Evolutionary conservation across 2,797 vertebrate species (phyloP).

Genomic region (Antrozous pallidus): DNA sequence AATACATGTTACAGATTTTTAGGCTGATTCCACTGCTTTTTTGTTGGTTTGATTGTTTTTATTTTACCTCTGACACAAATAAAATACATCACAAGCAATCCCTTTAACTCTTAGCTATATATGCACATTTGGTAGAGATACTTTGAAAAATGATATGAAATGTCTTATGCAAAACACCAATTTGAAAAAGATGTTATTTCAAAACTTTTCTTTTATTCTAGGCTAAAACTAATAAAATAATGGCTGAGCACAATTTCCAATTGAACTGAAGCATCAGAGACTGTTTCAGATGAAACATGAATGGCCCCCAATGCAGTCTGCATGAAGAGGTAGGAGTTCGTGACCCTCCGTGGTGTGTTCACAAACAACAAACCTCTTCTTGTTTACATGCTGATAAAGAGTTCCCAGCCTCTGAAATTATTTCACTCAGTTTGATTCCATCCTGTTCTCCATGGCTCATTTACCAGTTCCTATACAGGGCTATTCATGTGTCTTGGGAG

Average conservation of each 20-base stretch:
- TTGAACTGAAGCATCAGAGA: slow-evolving; percentile 51
- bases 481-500: slow-evolving; percentile 64
- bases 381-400: slow-evolving; percentile 73
- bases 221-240: slow-evolving; percentile 58
- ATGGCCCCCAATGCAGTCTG: slow-evolving; percentile 8
- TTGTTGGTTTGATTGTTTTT: not conserved
- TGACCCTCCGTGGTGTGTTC: slow-evolving; percentile 61
- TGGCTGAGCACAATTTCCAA: slow-evolving; percentile 50
- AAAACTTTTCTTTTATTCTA: slow-evolving; percentile 20
- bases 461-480: slow-evolving; percentile 65
- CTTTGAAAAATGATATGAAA: not conserved
- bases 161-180: not conserved
- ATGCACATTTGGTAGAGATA: not conserved
- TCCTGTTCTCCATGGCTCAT: slow-evolving; percentile 71
- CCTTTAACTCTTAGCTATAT: not conserved
- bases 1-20: not conserved
- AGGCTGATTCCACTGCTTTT: slow-evolving; percentile 14
- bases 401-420: slow-evolving; percentile 77
- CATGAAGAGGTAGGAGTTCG: slow-evolving; percentile 69
- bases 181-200: slow-evolving; percentile 38
- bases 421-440: slow-evolving; percentile 78
- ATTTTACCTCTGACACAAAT: slow-evolving; percentile 32
- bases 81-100: not conserved
- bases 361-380: slow-evolving; percentile 69
- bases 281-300: slow-evolving; percentile 71